These are phyloP conservation scores for Bombus pyrosoma DNA, from an alignment of 1,140 invertebrate genomes.

Conservation along the genomic window DNA sequence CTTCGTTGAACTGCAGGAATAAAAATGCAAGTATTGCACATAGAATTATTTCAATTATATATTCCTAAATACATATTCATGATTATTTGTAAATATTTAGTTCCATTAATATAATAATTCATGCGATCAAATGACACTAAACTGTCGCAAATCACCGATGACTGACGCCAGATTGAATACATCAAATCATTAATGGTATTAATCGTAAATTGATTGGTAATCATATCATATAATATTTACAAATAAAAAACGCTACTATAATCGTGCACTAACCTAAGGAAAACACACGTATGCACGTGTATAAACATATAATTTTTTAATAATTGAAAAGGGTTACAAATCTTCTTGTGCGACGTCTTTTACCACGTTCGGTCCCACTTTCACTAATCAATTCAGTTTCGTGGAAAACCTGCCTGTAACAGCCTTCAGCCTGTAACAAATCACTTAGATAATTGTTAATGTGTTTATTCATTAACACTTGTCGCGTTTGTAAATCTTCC, in stretches of 20 bases:
- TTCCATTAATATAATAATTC: conserved; percentile 19
- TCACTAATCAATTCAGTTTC: no score
- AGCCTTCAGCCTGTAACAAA: no score
- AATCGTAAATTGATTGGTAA: conserved; percentile 9
- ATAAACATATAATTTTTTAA: no score
- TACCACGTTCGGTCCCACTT: no score
- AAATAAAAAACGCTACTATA: background rate
- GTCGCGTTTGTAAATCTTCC: no score
- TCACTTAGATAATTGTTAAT: no score
- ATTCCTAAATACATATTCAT: background rate
- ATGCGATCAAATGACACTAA: background rate
- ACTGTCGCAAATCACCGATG: conserved; percentile 11
- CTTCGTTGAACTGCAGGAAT: background rate
- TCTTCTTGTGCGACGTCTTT: no score
- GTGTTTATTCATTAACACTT: no score
- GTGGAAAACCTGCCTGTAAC: no score
- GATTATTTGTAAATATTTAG: background rate
- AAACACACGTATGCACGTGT: background rate
- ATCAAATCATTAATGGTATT: conserved; percentile 23
- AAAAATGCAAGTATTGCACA: background rate
- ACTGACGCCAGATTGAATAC: conserved; percentile 18
- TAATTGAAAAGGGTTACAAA: no score
- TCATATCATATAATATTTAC: background rate
- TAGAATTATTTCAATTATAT: no score
- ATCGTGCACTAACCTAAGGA: background rate